Percentiles rank a stretch among this genome's conserved stretches.
Evolutionary conservation across 2,113 vertebrate genomes (phyloP).

Genomic region (Oostethus manadensis): DNA sequence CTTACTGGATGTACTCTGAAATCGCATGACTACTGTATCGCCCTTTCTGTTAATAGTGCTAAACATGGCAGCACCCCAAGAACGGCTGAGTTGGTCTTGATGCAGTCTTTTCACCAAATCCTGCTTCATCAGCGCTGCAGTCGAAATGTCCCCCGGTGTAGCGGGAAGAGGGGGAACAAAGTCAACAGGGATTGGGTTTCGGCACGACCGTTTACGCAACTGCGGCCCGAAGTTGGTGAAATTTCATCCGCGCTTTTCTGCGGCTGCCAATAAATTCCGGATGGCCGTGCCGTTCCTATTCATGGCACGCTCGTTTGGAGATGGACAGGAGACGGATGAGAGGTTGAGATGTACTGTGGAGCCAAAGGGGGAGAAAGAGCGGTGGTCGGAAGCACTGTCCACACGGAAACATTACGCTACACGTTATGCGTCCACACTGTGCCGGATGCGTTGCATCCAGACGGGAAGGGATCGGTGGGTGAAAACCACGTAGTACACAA

Average conservation of each 20-base stretch:
- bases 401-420: too few species aligned
- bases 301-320: slow-evolving; percentile 81
- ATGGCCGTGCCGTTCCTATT: slow-evolving; percentile 89
- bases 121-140: slow-evolving; percentile 70
- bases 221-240: slow-evolving; percentile 99
- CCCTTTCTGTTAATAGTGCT: too few species aligned
- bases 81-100: too few species aligned
- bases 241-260: slow-evolving; percentile 98
- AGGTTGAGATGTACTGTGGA: slow-evolving; percentile 17
- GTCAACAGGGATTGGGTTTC: slow-evolving; percentile 99
- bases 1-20: slow-evolving; percentile 56
- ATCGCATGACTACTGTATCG: too few species aligned
- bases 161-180: slow-evolving; percentile 74
- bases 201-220: slow-evolving; percentile 99
- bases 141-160: slow-evolving; percentile 93
- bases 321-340: slow-evolving; percentile 38
- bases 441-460: too few species aligned
- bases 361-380: slow-evolving; percentile 13
- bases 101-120: neutral
- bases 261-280: slow-evolving; percentile 98
- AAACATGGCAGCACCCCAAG: too few species aligned
- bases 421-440: too few species aligned
- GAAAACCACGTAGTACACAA: too few species aligned
- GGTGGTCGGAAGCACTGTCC: slow-evolving; percentile 45
- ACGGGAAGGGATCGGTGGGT: too few species aligned